Evolutionary conservation across 2,797 vertebrate genomes (phyloP).

Genomic region (Takifugu ocellatus): DNA sequence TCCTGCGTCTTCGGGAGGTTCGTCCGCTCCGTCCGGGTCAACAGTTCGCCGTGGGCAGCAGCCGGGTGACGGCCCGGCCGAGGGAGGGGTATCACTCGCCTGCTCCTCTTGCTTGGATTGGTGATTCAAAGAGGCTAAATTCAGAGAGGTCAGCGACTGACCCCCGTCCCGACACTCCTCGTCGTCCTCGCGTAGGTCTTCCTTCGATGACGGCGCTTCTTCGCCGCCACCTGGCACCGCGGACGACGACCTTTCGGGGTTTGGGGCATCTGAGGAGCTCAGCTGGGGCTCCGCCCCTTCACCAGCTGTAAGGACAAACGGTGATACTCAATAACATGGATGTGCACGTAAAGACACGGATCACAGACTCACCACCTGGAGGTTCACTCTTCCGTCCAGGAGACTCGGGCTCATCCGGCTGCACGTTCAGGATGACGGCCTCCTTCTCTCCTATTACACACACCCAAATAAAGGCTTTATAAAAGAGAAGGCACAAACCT

Average conservation of each 20-base stretch:
- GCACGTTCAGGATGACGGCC: conserved; percentile 34
- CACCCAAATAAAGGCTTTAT: conserved; percentile 10
- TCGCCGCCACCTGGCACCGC: conserved; percentile 1
- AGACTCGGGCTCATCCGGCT: conserved; percentile 24
- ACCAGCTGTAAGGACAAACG: conserved; percentile 26
- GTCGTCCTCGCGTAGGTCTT: conserved; percentile 4
- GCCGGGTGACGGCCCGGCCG: conserved; percentile 10
- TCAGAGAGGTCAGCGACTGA: conserved; percentile 8
- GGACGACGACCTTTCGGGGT: conserved; percentile 9
- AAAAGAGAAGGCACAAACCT: neutral
- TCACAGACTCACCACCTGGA: neutral
- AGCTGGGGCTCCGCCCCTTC: neutral
- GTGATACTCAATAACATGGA: neutral
- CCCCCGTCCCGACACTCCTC: neutral
- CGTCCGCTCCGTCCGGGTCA: conserved; percentile 1
- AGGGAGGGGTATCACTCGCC: conserved; percentile 3
- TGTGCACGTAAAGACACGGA: neutral
- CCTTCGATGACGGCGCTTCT: conserved; percentile 9
- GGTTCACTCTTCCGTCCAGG: conserved; percentile 40
- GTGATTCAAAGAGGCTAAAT: conserved; percentile 5
- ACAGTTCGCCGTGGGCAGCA: neutral
- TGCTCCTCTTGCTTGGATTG: conserved; percentile 11
- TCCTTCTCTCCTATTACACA: conserved; percentile 59
- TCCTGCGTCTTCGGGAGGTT: conserved; percentile 7
- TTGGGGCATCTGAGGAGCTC: conserved; percentile 6